phyloP scores from a whole-genome alignment of 2,113 vertebrate species.

The Tachysurus vachellii region DNA sequence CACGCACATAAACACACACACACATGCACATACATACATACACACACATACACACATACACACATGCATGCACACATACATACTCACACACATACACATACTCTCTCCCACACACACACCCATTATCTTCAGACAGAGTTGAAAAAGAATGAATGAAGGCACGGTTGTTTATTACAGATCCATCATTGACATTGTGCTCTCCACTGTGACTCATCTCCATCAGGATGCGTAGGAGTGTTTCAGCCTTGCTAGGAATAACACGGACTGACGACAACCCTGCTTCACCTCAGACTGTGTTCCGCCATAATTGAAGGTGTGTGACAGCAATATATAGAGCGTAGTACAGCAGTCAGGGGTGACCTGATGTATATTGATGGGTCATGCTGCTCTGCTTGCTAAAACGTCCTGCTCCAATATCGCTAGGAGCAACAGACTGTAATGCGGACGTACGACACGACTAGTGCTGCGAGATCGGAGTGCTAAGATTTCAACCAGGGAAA shows the following conservation, averaged over 20 bases:
- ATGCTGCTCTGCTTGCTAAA: slow-evolving; percentile 1
- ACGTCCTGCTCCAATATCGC: background rate
- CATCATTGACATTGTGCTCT: slow-evolving; percentile 13
- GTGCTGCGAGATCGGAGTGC: background rate
- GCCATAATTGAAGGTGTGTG: slow-evolving; percentile 31
- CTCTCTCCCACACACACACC: background rate
- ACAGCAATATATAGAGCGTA: slow-evolving; percentile 3
- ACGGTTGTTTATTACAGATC: slow-evolving; percentile 33
- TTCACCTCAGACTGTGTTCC: slow-evolving; percentile 29
- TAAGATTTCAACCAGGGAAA: background rate
- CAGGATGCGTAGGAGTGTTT: background rate
- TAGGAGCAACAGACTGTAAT: background rate
- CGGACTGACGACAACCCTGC: slow-evolving; percentile 10
- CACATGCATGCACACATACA: background rate
- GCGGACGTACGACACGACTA: background rate
- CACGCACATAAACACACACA: no score
- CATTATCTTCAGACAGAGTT: background rate
- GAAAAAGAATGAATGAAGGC: background rate
- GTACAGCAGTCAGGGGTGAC: slow-evolving; percentile 18
- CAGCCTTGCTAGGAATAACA: slow-evolving; percentile 21
- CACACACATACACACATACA: no score
- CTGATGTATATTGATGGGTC: background rate
- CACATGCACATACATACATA: no score
- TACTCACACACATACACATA: background rate
- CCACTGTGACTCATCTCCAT: slow-evolving; percentile 37